These are phyloP conservation scores for Tursiops truncatus DNA, from an alignment of 2,113 vertebrate genomes.

Conservation along the genomic window DNA sequence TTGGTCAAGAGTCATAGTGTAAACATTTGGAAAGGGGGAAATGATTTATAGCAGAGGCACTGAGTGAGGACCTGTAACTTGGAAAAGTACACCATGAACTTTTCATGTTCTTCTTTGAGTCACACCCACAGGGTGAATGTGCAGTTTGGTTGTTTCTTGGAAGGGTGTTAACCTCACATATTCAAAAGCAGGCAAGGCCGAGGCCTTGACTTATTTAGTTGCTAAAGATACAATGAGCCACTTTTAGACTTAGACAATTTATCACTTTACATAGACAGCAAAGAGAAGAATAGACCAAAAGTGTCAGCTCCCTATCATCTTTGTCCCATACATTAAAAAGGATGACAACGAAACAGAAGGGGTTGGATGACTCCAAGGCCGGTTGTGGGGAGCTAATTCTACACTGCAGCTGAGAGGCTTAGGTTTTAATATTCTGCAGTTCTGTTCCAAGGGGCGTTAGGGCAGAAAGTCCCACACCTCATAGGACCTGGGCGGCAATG, in stretches of 20 bases:
- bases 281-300: neutral
- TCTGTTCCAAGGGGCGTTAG: neutral
- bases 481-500: neutral
- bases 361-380: fast-evolving
- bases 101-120: neutral
- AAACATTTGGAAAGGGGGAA: neutral
- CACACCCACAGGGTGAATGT: neutral
- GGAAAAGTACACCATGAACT: neutral
- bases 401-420: neutral
- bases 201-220: neutral
- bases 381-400: too few species aligned
- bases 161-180: neutral
- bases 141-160: neutral
- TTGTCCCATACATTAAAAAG: neutral
- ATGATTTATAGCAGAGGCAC: neutral
- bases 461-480: neutral
- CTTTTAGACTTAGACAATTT: neutral
- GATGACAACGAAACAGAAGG: neutral
- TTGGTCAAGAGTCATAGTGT: neutral
- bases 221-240: neutral
- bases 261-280: neutral
- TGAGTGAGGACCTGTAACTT: neutral
- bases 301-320: neutral
- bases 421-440: neutral
- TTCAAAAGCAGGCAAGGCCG: neutral